Conservation (phyloP, 1,140 invertebrate species). For the Hylaeus volcanicus region DNA sequence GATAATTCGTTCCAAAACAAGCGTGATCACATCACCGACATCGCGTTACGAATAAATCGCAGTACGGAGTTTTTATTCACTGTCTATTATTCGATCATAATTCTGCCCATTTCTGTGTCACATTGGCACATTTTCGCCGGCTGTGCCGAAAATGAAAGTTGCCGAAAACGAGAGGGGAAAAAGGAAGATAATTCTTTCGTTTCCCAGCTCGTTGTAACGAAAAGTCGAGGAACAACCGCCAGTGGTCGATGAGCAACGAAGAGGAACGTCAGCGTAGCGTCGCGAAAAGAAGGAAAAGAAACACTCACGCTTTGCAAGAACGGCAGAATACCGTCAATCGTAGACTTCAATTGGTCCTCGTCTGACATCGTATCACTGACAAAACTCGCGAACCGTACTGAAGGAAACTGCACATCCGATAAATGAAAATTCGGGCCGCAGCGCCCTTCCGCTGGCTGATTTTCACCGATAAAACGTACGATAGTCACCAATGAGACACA, state of each 20-base stretch:
- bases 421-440: constrained; percentile 16
- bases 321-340: constrained; percentile 76
- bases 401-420: constrained; percentile 28
- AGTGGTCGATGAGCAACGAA: background rate
- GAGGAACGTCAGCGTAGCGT: background rate
- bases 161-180: background rate
- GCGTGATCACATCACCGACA: too few species aligned
- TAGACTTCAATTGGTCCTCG: constrained; percentile 53
- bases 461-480: background rate
- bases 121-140: constrained; percentile 11
- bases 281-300: constrained; percentile 4
- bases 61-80: too few species aligned
- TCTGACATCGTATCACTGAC: constrained; percentile 39
- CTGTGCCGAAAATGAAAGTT: constrained; percentile 13
- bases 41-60: too few species aligned
- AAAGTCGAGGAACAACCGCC: background rate
- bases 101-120: too few species aligned
- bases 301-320: constrained; percentile 77
- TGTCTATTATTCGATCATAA: too few species aligned
- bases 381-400: background rate
- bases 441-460: background rate
- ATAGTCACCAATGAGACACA: background rate
- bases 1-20: too few species aligned
- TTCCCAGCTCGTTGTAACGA: background rate
- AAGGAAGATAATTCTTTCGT: background rate